Evolutionary conservation across 2,797 vertebrate genomes (phyloP), one percentile per base, ranked within the genome.

Genomic region (Meda fulgida): DNA sequence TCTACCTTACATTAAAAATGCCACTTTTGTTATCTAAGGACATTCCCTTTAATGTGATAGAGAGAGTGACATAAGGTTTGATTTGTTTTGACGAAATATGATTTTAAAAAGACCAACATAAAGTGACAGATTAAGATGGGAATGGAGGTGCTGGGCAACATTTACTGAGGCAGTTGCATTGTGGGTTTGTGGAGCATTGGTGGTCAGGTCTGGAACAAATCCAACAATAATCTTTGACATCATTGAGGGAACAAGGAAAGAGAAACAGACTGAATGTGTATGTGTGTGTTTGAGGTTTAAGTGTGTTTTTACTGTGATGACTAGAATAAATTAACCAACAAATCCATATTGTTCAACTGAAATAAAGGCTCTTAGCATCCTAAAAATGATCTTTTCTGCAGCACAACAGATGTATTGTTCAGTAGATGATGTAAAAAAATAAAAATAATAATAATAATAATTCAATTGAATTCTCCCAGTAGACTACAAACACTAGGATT

Each of bases 141-240:
- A 6, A 72, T 13, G 29, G 55, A 86, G 58, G 51, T 72, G n/a
- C 76, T 87, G 67, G 16, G 53, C 29, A 84, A 67, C 26, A 73
- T 80, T 87, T 76, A 67, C 38, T 60, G 36, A 84, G 63, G 79
- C 51, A 72, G 55, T 60, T 85, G 72, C 60, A 73, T 46, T 83
- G 76, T 67, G 81, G 67, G n/a, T 34, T 55, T 55, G 36, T 84
- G 81, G 60, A 84, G 85, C 77, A 73, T 60, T 84, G 70, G 46
- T 84, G 76, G 43, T 84, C 58, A 66, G 21, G 16, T 21, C 76
- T 84, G 85, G 77, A 84, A 53, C 5, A 58, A 16, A 23, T 78
- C 81, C 85, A 80, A 67, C 60, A 60, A 80, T 58, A 80, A 87
- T 66, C 63, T 80, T 71, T 87, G 85, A 80, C 81, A 80, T 84